Percentiles rank a stretch among this genome's conserved stretches.
Conservation (phyloP, 2,888 invertebrate genomes). For the Hyppa rectilinea region DNA sequence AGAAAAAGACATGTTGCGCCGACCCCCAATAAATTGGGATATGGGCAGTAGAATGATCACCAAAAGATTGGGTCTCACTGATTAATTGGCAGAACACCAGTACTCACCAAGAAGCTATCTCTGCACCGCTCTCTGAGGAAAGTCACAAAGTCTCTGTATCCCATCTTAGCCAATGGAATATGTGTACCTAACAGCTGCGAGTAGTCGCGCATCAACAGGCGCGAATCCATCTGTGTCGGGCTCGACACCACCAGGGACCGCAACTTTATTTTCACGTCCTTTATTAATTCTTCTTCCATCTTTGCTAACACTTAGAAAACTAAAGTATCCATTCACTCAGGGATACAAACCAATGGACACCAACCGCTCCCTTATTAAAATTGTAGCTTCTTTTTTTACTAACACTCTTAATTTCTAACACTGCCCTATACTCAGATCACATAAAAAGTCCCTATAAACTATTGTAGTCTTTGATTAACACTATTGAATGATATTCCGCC, state of each 20-base stretch:
- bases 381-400: background rate
- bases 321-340: background rate
- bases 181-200: conserved; percentile 78
- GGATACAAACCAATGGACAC: background rate
- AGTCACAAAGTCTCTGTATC: conserved; percentile 76
- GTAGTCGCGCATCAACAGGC: conserved; percentile 81
- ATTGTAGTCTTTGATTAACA: too few species aligned
- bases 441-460: too few species aligned
- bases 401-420: too few species aligned
- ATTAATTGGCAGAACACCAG: background rate
- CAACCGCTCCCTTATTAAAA: background rate
- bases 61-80: background rate
- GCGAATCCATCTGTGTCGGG: conserved; percentile 79
- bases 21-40: too few species aligned
- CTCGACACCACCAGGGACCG: conserved; percentile 85
- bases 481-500: background rate
- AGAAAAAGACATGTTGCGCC: too few species aligned
- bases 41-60: too few species aligned
- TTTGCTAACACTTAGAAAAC: conserved; percentile 30
- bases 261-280: conserved; percentile 78
- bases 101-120: conserved; percentile 83
- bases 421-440: too few species aligned
- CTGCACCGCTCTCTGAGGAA: conserved; percentile 81
- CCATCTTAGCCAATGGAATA: conserved; percentile 77
- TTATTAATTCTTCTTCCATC: conserved; percentile 79